A percentile compares a stretch with the other conserved stretches of the same genome.
phyloP scores from a whole-genome alignment of 2,888 invertebrate species.

The Andrena hattorfiana region DNA sequence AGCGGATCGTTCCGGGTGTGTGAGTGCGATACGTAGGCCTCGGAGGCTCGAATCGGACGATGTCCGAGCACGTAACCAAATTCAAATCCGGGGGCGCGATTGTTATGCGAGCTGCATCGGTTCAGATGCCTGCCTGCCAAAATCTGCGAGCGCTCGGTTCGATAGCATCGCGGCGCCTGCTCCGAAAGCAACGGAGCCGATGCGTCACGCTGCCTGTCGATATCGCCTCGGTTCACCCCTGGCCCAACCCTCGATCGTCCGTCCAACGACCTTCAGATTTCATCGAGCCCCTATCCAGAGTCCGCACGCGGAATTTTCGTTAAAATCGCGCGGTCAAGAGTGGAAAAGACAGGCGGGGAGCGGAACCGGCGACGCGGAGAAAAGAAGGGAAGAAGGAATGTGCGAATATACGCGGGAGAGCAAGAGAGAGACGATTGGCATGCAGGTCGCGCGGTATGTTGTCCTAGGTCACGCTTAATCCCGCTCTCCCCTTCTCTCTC shows the following conservation, averaged over 20 bases:
- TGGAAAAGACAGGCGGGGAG: slow-evolving; percentile 52
- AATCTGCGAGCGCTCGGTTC: slow-evolving; percentile 70
- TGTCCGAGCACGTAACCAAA: slow-evolving; percentile 73
- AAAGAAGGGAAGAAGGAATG: slow-evolving; percentile 70
- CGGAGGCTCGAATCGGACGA: slow-evolving; percentile 42
- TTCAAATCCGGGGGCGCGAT: slow-evolving; percentile 79
- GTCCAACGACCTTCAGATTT: not conserved
- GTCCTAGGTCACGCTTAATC: slow-evolving; percentile 84
- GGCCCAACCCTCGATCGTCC: not conserved
- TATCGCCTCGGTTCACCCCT: slow-evolving; percentile 15
- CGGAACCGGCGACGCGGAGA: slow-evolving; percentile 57
- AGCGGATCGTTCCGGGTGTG: not conserved
- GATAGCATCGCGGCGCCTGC: slow-evolving; percentile 71
- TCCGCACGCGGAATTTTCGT: not conserved
- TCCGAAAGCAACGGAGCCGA: slow-evolving; percentile 70
- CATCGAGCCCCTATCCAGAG: not conserved
- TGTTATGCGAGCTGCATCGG: slow-evolving; percentile 77
- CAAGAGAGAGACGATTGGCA: slow-evolving; percentile 82
- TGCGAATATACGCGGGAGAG: slow-evolving; percentile 62
- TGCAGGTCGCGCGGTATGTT: slow-evolving; percentile 84
- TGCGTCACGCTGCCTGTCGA: slow-evolving; percentile 72
- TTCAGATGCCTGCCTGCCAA: slow-evolving; percentile 74
- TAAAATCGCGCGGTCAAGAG: slow-evolving; percentile 13
- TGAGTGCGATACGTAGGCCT: slow-evolving; percentile 20
- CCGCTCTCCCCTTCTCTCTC: slow-evolving; percentile 67